These are phyloP conservation scores for Brachystomella parvula DNA, from an alignment of 1,140 invertebrate genomes.

Conservation along the genomic window DNA sequence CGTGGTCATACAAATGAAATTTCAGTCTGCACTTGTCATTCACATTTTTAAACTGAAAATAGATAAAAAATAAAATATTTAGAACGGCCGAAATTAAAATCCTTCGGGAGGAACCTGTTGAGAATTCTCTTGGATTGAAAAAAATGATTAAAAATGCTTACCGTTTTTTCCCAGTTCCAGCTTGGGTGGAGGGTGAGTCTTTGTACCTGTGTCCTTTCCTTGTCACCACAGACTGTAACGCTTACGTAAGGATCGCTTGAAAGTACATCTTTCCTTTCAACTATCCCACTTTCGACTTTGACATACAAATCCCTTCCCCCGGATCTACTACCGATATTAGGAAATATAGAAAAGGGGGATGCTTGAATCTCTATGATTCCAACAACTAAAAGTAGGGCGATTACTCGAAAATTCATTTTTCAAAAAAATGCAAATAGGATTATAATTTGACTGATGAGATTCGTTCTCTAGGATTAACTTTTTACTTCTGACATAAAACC, in stretches of 20 bases:
- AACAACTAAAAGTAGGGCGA: not conserved
- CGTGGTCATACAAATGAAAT: conserved; percentile 9
- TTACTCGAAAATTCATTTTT: not conserved
- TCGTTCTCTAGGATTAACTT: not conserved
- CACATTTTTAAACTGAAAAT: not conserved
- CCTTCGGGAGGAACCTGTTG: too few species aligned
- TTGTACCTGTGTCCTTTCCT: not conserved
- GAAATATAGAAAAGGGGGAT: too few species aligned
- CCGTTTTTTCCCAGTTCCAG: not conserved
- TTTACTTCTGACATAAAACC: not conserved
- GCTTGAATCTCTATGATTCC: too few species aligned
- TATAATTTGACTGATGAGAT: not conserved
- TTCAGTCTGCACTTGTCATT: not conserved
- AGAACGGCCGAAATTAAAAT: too few species aligned
- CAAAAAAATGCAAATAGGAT: not conserved
- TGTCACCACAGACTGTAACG: not conserved
- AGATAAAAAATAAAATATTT: too few species aligned
- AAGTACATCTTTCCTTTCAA: not conserved
- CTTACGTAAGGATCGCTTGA: not conserved
- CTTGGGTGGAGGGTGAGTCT: not conserved
- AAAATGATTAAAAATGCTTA: not conserved
- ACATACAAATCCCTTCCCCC: not conserved
- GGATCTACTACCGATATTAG: too few species aligned
- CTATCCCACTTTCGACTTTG: not conserved
- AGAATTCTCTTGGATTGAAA: too few species aligned